phyloP scores from a whole-genome alignment of 1,140 invertebrate species.

The Drosophila gunungcola region DNA sequence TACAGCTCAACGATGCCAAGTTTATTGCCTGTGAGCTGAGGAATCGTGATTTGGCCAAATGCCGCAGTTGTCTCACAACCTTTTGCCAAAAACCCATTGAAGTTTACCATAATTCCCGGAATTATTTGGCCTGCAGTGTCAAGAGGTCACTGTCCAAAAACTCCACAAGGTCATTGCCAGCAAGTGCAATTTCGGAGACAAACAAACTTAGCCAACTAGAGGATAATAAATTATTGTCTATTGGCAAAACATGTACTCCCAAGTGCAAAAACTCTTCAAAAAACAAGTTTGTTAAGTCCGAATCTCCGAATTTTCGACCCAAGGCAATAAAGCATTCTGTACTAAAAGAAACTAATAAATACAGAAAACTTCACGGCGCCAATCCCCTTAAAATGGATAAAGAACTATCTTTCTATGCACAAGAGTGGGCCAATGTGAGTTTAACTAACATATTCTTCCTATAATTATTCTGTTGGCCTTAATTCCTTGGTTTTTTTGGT shows the following conservation, averaged over 20 bases:
- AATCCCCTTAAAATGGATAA: conserved; percentile 25
- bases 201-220: background rate
- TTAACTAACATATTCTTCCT: background rate
- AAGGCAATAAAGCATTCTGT: conserved; percentile 4
- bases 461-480: too few relatives aligned
- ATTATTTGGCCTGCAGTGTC: conserved; percentile 17
- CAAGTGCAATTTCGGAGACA: background rate
- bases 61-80: background rate
- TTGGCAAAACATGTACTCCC: background rate
- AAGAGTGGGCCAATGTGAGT: conserved; percentile 65
- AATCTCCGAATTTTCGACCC: background rate
- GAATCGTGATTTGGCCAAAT: background rate
- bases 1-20: background rate
- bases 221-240: background rate
- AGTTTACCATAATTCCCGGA: conserved; percentile 7
- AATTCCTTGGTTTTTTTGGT: too few relatives aligned
- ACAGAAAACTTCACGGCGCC: conserved; percentile 36
- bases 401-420: conserved; percentile 33
- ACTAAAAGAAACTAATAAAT: conserved; percentile 37
- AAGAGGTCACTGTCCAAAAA: background rate
- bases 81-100: conserved; percentile 3
- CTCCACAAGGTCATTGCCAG: background rate
- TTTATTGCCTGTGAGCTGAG: conserved; percentile 16
- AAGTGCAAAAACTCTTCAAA: background rate
- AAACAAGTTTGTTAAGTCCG: background rate